Evolutionary conservation across 2,797 vertebrate species (phyloP), one percentile per base, ranked within the genome.

Genomic region (Galago senegalensis): DNA sequence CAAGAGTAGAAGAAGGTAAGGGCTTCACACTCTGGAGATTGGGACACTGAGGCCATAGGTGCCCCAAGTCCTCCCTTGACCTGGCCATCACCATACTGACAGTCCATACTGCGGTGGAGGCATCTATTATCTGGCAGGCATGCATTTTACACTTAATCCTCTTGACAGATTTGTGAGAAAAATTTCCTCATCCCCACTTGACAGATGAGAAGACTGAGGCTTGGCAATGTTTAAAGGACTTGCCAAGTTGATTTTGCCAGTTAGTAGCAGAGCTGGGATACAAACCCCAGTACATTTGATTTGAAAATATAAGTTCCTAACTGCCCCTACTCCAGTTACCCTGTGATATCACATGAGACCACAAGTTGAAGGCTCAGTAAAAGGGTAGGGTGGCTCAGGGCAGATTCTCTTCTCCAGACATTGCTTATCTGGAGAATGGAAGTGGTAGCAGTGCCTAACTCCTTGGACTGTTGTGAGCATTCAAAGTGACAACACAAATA

Each of bases 1-100:
- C 60, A 67, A 95, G 65, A 94, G 49, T n/a, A 94, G 87, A 93
- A 94, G 87, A 93, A 69, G 56, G 43, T 84, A 58, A 91, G 49
- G 14, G 29, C 53, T 60, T 77, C 13, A 29, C 7, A 2, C 17
- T 43, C 29, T 4, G 0, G 2, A 10, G 73, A 21, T 29, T 34
- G 2, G 1, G 10, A 34, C 37, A 4, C 14, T 20, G 1, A 46
- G n/a, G 25, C 75, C 0, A 0, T 3, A 37, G 23, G n/a, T 87
- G 25, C 18, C 43, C 37, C 49, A 7, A 4, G 20, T 56, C 58
- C 76, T 90, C 46, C 46, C 88, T 5, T 40, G 82, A 58, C 37
- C 25, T 21, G 29, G 18, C 25, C n/a, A 2, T 34, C 1, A 3
- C 25, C 29, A 12, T 23, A 31, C 10, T 16, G 21, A 23, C 70